Base-by-base conservation (phyloP, 2,888 invertebrate genomes). In the Argyresthia albistria region DNA sequence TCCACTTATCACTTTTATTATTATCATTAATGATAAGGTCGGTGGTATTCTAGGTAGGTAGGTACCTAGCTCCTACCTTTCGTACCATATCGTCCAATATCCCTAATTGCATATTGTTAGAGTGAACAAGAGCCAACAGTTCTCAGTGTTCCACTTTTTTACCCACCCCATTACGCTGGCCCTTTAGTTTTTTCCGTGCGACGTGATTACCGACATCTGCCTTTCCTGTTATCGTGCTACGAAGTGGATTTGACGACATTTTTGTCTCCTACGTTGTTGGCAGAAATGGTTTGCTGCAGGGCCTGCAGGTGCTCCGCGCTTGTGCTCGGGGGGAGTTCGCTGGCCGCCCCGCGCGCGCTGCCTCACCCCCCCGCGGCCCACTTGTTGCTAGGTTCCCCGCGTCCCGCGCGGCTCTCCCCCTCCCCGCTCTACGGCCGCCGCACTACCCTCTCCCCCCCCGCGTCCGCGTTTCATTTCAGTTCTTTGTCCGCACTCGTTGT, bases 401-500 rank as follows among this genome's bases (percentile, higher is more conserved):
- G 54, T 51, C 56, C 58, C 69, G 76, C 80, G 80, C 78, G 73
- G 65, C 66, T 64, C 66, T 61, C 62, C 63, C 66, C 61, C 69
- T 57, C 62, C 61, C 65, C 64, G 62, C 63, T 61, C 70, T 77
- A 69, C 76, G 74, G 63, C 61, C 60, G 63, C 61, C 66, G 62
- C 62, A 65, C 67, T 67, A 67, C 67, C 67, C 25, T 4, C 25
- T 64, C 68, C 75, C 68, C 63, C 62, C 64, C 62, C 62, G 69
- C 69, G 66, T 66, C 67, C 67, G 76, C 80, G 79, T 81, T 78
- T 78, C 73, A 25, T 73, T 75, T 82, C 80, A 87, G 87, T 88
- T 82, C 84, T 87, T 83, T 87, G 86, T 86, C 82, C 78, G 81
- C 80, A 71, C 71, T 69, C 67, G 78, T 72, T 69, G 71, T 67